Evolutionary conservation across 92 coral and sea anemone genomes (phyloP), one percentile per base, ranked within the genome.

Genomic region (Phenganax stokvisi): DNA sequence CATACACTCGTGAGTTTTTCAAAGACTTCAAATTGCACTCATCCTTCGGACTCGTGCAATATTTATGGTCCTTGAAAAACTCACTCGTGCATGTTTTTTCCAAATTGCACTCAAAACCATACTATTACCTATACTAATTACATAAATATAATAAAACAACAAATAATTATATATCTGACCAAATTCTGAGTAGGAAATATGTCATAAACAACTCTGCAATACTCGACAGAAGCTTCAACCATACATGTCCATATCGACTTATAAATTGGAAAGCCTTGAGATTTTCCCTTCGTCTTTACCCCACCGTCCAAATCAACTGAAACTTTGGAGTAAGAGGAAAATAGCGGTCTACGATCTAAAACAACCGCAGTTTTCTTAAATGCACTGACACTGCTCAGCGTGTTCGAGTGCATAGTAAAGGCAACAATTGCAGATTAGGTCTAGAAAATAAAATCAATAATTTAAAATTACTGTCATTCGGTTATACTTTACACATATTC

Each of bases 241-340:
- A 90, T 87, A 81, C 99, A 96, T 4, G 99, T 96, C 99, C 99
- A 96, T 10, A 92, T 87, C 55, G 87, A 85, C 85, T 96, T 96
- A 87, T 85, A 96, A 27, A 90, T 92, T n/a, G 92, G 92, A 2
- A 90, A 87, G 30, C 89, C 55, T 27, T 54, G 80, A 8, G 85
- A 83, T 7, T 83, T 89, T 6, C 91, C 83, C 37, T 88, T 83
- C 8, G 60, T 30, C 69, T 92, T 96, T 15, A 88, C 87, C 13
- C 90, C 86, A 9, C 97, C 85, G 71, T 96, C 99, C n/a, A 96
- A 83, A 79, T 92, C 99, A 77, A 96, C 88, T 62, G 91, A 93
- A 75, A 92, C 91, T 84, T 96, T 96, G 37, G 99, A 96, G 55
- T 87, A 90, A 56, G 86, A 65, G 37, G 82, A 86, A 58, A 96